phyloP scores from a whole-genome alignment of 1,140 invertebrate genomes.

The Acromyrmex echinatior region DNA sequence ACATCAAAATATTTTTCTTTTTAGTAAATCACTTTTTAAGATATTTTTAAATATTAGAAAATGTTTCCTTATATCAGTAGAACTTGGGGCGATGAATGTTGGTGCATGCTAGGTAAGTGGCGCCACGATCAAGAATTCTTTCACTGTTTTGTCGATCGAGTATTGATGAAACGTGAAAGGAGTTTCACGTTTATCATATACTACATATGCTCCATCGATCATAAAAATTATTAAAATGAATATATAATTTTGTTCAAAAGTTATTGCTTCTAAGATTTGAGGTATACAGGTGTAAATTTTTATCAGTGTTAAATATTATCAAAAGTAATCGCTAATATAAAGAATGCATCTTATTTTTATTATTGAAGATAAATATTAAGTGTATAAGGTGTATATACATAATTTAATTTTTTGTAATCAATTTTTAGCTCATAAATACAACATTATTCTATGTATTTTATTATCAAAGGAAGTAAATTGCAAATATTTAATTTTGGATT shows the following conservation, averaged over 20 bases:
- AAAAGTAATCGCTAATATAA: not conserved
- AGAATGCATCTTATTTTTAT: not conserved
- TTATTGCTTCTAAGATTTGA: not conserved
- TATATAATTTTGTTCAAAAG: not conserved
- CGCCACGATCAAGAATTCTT: conserved; percentile 32
- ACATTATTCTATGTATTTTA: not conserved
- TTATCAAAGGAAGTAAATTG: not conserved
- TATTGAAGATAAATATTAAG: not conserved
- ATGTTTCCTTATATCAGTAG: not conserved
- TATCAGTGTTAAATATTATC: not conserved
- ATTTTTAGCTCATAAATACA: not conserved
- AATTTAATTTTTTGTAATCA: not conserved
- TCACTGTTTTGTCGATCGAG: conserved; percentile 50
- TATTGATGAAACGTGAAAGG: not conserved
- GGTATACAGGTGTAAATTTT: not conserved
- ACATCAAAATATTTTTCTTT: not conserved
- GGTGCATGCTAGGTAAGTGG: conserved; percentile 30
- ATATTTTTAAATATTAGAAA: not conserved
- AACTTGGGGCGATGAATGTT: not conserved
- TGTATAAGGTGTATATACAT: not conserved
- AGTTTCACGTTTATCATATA: not conserved
- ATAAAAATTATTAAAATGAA: not conserved
- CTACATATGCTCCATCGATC: not conserved
- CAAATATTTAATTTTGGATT: not conserved
- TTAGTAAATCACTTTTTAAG: not conserved